Percentiles rank a stretch among this genome's conserved stretches.
Conservation (phyloP, 2,113 vertebrate genomes). For the Grammomys surdaster region DNA sequence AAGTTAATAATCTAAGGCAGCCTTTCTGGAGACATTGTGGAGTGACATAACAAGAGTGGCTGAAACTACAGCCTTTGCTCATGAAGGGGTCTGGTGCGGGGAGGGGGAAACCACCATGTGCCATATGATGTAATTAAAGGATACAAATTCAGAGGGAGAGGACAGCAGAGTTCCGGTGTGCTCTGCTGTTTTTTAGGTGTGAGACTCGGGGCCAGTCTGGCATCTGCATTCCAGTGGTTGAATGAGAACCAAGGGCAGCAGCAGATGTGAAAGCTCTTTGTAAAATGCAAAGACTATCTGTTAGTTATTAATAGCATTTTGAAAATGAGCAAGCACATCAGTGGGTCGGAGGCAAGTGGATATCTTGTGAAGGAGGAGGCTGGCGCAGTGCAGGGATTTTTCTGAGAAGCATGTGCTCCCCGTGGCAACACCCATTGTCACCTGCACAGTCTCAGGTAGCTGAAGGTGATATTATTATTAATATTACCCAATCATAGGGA, state of each 20-base stretch:
- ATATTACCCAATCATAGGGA: conserved; percentile 78
- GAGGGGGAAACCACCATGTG: background rate
- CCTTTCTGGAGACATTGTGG: background rate
- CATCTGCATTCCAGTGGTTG: background rate
- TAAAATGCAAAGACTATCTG: background rate
- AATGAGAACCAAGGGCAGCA: background rate
- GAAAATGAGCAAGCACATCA: background rate
- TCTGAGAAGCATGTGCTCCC: background rate
- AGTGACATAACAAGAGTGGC: background rate
- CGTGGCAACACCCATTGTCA: background rate
- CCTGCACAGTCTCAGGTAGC: conserved; percentile 56
- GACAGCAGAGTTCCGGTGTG: background rate
- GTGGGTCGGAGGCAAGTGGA: conserved; percentile 32
- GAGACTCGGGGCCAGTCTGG: background rate
- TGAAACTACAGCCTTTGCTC: background rate
- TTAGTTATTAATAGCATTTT: background rate
- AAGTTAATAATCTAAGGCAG: conserved; percentile 14
- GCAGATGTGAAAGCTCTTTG: background rate
- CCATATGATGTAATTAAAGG: background rate
- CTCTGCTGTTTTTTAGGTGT: background rate
- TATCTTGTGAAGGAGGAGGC: background rate
- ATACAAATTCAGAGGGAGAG: background rate
- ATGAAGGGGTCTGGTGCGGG: background rate
- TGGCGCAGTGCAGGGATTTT: background rate
- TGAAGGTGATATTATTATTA: conserved; percentile 80